Evolutionary conservation across 2,888 invertebrate species (phyloP).

Genomic region (Andrena camellia): DNA sequence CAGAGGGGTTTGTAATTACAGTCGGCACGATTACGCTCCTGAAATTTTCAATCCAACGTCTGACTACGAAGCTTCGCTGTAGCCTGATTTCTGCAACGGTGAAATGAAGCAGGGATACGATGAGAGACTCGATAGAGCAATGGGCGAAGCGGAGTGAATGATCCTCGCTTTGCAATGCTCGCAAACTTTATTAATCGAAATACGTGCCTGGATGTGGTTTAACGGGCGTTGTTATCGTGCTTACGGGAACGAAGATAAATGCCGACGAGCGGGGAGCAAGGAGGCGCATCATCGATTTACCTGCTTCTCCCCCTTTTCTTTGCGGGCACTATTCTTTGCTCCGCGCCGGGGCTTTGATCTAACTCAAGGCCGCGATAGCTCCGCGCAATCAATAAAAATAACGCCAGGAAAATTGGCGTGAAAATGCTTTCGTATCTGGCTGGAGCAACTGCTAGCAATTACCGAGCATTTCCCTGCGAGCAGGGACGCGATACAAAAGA

Average conservation of each 20-base stretch:
- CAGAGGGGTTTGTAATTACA: neutral
- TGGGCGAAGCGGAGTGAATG: neutral
- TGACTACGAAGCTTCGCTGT: neutral
- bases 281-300: conserved; percentile 45
- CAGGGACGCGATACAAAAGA: neutral
- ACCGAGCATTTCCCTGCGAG: neutral
- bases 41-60: neutral
- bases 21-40: neutral
- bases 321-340: conserved; percentile 10
- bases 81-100: neutral
- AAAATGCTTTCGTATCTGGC: neutral
- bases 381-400: conserved; percentile 42
- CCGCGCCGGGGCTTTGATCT: conserved; percentile 33
- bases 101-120: neutral
- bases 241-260: conserved; percentile 35
- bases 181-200: conserved; percentile 42
- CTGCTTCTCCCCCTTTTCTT: conserved; percentile 21
- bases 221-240: conserved; percentile 40
- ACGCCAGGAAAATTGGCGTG: neutral
- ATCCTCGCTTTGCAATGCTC: no score
- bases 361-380: neutral
- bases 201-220: conserved; percentile 25
- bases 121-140: neutral
- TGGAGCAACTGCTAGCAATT: conserved; percentile 27
- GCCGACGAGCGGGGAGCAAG: conserved; percentile 17